These are phyloP conservation scores for Mugil cephalus DNA, from an alignment of 2,113 vertebrate genomes.

Conservation along the genomic window DNA sequence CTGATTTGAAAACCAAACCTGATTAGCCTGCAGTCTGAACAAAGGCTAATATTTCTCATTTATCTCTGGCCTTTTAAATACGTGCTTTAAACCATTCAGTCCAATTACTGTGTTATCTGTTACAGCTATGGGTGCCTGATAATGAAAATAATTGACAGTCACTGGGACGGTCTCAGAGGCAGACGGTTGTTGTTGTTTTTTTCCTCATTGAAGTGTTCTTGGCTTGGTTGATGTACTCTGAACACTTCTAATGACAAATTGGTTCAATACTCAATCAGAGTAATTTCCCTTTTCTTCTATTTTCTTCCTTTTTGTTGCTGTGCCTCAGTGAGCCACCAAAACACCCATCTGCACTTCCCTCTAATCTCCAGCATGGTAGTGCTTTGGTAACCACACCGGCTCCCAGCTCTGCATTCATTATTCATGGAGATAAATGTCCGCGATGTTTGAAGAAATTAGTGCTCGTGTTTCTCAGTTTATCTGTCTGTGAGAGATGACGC, in stretches of 20 bases:
- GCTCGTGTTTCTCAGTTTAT: neutral
- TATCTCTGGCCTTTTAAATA: neutral
- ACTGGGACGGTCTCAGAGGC: neutral
- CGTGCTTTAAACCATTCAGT: neutral
- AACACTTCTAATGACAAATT: conserved; percentile 6
- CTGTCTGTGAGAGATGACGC: conserved; percentile 20
- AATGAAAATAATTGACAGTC: conserved; percentile 13
- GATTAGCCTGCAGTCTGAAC: too few species aligned
- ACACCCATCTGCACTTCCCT: conserved; percentile 37
- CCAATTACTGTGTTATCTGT: conserved; percentile 2
- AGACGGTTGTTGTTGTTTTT: neutral
- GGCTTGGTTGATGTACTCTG: neutral
- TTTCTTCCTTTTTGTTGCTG: conserved; percentile 10
- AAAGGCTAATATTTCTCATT: conserved; percentile 11
- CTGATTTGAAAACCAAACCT: too few species aligned
- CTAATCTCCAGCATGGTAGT: conserved; percentile 52
- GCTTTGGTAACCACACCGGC: conserved; percentile 53
- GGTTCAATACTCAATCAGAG: neutral
- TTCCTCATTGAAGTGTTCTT: neutral
- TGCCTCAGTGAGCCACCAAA: conserved; percentile 17
- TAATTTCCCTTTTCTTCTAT: conserved; percentile 5
- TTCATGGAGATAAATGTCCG: conserved; percentile 67
- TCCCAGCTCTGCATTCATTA: conserved; percentile 64
- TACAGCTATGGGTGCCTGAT: neutral
- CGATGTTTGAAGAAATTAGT: conserved; percentile 36